phyloP scores from a whole-genome alignment of 2,888 invertebrate species.

The Drosophila borborema region DNA sequence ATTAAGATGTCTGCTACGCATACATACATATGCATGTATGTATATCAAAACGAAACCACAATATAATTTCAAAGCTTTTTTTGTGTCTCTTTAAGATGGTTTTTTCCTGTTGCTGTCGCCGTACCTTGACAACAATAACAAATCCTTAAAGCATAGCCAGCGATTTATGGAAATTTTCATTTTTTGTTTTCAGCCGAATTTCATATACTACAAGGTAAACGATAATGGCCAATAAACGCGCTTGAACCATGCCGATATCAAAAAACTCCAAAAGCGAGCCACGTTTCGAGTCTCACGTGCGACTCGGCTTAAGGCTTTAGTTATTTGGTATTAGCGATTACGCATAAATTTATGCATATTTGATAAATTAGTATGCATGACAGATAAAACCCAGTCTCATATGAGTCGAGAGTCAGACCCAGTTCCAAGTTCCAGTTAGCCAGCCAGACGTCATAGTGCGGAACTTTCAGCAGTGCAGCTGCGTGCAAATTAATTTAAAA shows the following conservation, averaged over 20 bases:
- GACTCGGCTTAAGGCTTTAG: constrained; percentile 3
- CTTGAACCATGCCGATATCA: constrained; percentile 62
- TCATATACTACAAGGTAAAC: constrained; percentile 47
- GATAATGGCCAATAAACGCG: constrained; percentile 67
- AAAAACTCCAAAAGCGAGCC: constrained; percentile 24
- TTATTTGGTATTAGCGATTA: constrained; percentile 1
- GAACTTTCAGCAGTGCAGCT: constrained; percentile 52
- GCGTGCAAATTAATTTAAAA: constrained; percentile 63
- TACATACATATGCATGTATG: constrained; percentile 4
- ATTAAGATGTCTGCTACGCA: constrained; percentile 66
- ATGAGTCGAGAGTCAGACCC: constrained; percentile 14
- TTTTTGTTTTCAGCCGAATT: constrained; percentile 29
- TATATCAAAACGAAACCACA: constrained; percentile 25
- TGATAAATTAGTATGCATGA: background rate
- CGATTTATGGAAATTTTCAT: constrained; percentile 36
- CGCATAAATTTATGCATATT: constrained; percentile 6
- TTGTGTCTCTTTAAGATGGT: constrained; percentile 9
- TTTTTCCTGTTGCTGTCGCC: constrained; percentile 47
- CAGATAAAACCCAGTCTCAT: constrained; percentile 36
- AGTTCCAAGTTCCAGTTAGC: constrained; percentile 35
- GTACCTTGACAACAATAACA: constrained; percentile 25
- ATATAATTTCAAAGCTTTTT: constrained; percentile 14
- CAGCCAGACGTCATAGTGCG: constrained; percentile 48
- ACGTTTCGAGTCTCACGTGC: constrained; percentile 68
- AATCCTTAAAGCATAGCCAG: constrained; percentile 10